Conservation (phyloP, 2,888 invertebrate genomes). For the Idaea straminata region DNA sequence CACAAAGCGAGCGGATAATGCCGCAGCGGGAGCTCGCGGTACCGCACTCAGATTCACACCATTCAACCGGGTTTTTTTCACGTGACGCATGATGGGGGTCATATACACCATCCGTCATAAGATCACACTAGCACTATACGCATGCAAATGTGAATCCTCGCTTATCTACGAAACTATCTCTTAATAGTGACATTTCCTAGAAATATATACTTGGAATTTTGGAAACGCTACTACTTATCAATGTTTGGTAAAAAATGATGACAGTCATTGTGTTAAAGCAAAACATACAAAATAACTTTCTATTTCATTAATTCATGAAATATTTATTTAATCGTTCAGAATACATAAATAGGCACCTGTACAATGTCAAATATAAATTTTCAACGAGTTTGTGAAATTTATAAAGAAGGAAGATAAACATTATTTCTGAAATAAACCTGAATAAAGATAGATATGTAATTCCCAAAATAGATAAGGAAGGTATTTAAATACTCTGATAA, state of each 20-base stretch:
- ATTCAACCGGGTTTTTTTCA: neutral
- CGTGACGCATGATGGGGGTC: conserved; percentile 1
- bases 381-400: no score
- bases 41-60: conserved; percentile 57
- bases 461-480: no score
- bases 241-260: neutral
- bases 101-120: conserved; percentile 60
- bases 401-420: no score
- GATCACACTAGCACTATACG: conserved; percentile 31
- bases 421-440: no score
- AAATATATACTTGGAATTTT: neutral
- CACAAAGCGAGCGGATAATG: conserved; percentile 58
- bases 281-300: no score
- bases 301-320: no score
- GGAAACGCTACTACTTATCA: neutral
- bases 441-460: no score
- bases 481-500: no score
- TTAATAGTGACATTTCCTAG: conserved; percentile 3
- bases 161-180: conserved; percentile 6
- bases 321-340: no score
- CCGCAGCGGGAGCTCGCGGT: conserved; percentile 62
- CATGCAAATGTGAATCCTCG: conserved; percentile 44
- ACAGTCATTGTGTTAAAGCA: no score
- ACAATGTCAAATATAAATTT: no score
- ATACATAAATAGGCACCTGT: no score